Evolutionary conservation across 2,888 invertebrate species (phyloP), one percentile per base, ranked within the genome.

Genomic region (Mesodorylaimus sp.): DNA sequence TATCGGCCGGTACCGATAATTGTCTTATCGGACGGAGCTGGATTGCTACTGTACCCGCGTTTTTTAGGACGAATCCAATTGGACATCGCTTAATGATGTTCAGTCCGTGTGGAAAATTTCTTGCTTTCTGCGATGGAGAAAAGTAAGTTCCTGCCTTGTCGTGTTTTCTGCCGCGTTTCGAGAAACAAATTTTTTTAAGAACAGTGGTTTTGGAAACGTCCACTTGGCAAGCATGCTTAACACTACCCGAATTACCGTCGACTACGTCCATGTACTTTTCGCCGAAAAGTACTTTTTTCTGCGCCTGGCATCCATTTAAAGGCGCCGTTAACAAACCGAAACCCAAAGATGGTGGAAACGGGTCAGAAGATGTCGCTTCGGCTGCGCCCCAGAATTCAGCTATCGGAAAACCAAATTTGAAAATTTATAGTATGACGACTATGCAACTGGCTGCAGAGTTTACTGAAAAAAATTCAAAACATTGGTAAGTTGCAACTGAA

Each of bases 321-420:
- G 38, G 48, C 48, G 21, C 13, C 25, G 44, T n/a, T n/a, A n/a
- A n/a, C n/a, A n/a, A n/a, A n/a, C n/a, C n/a, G n/a, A n/a, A n/a
- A n/a, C n/a, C n/a, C n/a, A n/a, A n/a, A n/a, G n/a, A n/a, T n/a
- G n/a, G n/a, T n/a, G n/a, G n/a, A n/a, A n/a, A n/a, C n/a, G n/a
- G n/a, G n/a, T n/a, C n/a, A n/a, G n/a, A n/a, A n/a, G n/a, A n/a
- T n/a, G n/a, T 47, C 5, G n/a, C 32, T n/a, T 46, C 21, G 13
- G 2, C 27, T 26, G 13, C 25, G 44, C 2, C 29, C 5, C 52
- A 43, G 54, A n/a, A 43, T 42, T 29, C 36, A 50, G 23, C 56
- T 38, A 56, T 56, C 28, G 60, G 63, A 10, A 58, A 59, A 16
- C 63, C 64, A n/a, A 64, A 64, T 51, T 53, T 64, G 23, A 54